A percentile compares a stretch with the other conserved stretches of the same genome.
Conservation (phyloP, 2,888 invertebrate genomes). For the Diarsia mendica region DNA sequence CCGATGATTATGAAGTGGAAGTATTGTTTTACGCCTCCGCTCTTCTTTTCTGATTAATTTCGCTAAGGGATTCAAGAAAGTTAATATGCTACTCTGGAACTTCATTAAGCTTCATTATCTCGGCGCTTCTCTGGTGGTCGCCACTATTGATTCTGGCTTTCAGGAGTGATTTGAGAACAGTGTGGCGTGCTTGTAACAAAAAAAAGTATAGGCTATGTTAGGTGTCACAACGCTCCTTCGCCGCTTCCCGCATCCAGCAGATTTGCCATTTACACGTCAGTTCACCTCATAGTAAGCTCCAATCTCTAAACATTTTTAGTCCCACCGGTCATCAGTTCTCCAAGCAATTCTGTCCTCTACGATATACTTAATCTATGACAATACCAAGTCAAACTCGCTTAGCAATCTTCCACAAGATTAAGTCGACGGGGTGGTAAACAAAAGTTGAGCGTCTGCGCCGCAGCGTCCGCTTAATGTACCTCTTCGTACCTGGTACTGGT, state of each 20-base stretch:
- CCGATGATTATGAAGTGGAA: too few relatives aligned
- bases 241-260: background rate
- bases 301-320: background rate
- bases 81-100: too few relatives aligned
- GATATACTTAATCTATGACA: slow-evolving; percentile 39
- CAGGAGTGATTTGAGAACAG: too few relatives aligned
- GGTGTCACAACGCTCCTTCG: too few relatives aligned
- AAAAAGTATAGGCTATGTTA: too few relatives aligned
- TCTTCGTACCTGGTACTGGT: slow-evolving; percentile 28
- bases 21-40: too few relatives aligned
- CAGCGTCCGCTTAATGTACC: slow-evolving; percentile 56
- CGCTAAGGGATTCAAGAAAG: too few relatives aligned
- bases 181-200: too few relatives aligned
- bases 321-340: background rate
- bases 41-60: too few relatives aligned
- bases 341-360: slow-evolving; percentile 7
- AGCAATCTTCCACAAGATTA: slow-evolving; percentile 74
- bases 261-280: background rate
- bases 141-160: too few relatives aligned
- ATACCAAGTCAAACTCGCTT: slow-evolving; percentile 46
- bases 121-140: too few relatives aligned
- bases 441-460: slow-evolving; percentile 62
- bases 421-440: slow-evolving; percentile 68
- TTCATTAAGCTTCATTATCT: too few relatives aligned
- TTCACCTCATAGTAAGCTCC: background rate